Percentiles rank a stretch among this genome's conserved stretches.
Conservation (phyloP, 2,797 vertebrate species). For the Typhlichthys eigenmanni region DNA sequence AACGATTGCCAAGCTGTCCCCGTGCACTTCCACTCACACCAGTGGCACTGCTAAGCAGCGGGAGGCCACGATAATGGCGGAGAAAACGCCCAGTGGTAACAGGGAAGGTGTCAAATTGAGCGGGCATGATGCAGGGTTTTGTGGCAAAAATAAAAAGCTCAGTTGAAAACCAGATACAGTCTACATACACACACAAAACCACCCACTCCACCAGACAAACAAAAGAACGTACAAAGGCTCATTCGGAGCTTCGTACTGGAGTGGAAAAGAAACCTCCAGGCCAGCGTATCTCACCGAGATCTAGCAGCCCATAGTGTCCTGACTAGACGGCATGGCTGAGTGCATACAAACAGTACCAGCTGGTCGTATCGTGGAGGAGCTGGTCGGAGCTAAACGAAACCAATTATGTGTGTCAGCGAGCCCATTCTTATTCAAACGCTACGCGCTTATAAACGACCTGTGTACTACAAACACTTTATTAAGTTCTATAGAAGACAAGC, state of each 20-base stretch:
- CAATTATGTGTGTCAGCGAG: neutral
- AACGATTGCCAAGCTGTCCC: too few relatives aligned
- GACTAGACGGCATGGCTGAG: conserved; percentile 1
- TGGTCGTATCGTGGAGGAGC: conserved; percentile 35
- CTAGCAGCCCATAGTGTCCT: conserved; percentile 8
- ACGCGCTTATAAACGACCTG: too few relatives aligned
- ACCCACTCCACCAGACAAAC: conserved; percentile 16
- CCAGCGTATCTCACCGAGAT: neutral
- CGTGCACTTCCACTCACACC: neutral
- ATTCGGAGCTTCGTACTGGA: too few relatives aligned
- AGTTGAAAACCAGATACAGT: neutral
- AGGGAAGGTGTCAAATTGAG: conserved; percentile 1
- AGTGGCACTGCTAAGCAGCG: neutral
- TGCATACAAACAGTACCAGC: conserved; percentile 37
- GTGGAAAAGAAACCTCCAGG: neutral
- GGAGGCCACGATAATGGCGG: neutral
- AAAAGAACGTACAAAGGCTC: neutral
- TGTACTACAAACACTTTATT: neutral
- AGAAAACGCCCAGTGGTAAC: neutral
- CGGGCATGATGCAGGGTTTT: conserved; percentile 16
- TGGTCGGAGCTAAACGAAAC: conserved; percentile 43
- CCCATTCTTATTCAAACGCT: conserved; percentile 2
- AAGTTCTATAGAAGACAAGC: neutral
- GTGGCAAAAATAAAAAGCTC: conserved; percentile 2
- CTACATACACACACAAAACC: conserved; percentile 17